phyloP scores from a whole-genome alignment of 2,113 vertebrate genomes.

The Corapipo altera region DNA sequence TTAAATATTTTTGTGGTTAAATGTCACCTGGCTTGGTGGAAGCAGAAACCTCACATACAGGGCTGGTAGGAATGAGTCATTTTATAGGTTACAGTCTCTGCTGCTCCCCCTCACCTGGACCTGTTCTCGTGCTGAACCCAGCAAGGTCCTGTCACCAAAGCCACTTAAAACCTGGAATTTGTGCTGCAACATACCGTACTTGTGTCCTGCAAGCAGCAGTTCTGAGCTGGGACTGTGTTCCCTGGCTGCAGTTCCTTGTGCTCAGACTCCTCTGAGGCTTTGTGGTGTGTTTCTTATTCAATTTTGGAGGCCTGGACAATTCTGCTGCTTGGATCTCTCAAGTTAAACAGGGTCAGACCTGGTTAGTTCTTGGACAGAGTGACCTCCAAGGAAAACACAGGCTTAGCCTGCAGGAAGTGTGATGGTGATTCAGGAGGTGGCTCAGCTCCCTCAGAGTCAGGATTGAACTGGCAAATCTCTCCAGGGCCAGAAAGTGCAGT shows the following conservation, averaged over 20 bases:
- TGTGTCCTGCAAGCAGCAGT: not conserved
- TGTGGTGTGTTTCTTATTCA: not conserved
- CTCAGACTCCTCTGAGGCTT: not conserved
- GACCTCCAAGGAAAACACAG: slow-evolving; percentile 41
- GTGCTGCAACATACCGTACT: not conserved
- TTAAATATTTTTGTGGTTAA: slow-evolving; percentile 26
- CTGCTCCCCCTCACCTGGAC: not conserved
- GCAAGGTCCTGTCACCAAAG: not conserved
- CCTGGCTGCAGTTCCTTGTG: not conserved
- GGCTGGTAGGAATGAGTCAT: not conserved
- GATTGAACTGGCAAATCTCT: not conserved
- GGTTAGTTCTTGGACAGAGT: not conserved
- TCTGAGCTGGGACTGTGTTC: not conserved
- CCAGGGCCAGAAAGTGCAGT: not conserved
- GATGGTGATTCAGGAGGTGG: not conserved
- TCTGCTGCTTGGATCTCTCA: not conserved
- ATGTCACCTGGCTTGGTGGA: slow-evolving; percentile 10
- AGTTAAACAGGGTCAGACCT: not conserved
- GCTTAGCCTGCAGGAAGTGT: not conserved
- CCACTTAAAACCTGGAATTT: not conserved
- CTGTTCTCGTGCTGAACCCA: not conserved
- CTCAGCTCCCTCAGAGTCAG: not conserved
- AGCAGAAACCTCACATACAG: not conserved
- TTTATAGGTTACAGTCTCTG: not conserved
- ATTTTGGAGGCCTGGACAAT: not conserved